These are phyloP conservation scores for Bombus difficillimus DNA, from an alignment of 1,140 invertebrate species.

Conservation along the genomic window DNA sequence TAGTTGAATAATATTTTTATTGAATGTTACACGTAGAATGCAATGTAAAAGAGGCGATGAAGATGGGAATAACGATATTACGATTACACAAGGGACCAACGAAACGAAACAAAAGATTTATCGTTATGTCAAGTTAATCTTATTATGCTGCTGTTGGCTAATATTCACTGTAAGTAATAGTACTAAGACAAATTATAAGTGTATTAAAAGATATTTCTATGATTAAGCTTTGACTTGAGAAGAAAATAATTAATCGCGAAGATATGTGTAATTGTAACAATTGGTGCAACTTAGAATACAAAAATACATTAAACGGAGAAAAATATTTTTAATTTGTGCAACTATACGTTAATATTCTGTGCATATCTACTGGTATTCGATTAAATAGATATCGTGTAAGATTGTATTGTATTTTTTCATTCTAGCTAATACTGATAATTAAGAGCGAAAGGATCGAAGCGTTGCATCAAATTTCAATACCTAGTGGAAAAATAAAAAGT, in stretches of 20 bases:
- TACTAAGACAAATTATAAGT: not conserved
- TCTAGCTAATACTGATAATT: slow-evolving; percentile 86
- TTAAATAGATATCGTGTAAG: too few relatives aligned
- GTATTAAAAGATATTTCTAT: not conserved
- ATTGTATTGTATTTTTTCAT: slow-evolving; percentile 63
- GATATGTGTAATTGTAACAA: not conserved
- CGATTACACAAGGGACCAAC: not conserved
- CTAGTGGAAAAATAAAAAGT: slow-evolving; percentile 66
- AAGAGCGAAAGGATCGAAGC: slow-evolving; percentile 86
- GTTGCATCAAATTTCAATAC: slow-evolving; percentile 85
- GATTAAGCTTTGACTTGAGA: not conserved
- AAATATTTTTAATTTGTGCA: not conserved
- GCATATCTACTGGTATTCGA: too few relatives aligned
- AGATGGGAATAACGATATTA: slow-evolving; percentile 29
- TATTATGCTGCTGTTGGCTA: slow-evolving; percentile 72
- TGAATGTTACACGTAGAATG: not conserved
- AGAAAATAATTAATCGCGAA: not conserved
- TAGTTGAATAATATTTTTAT: not conserved
- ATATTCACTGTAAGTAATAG: slow-evolving; percentile 71
- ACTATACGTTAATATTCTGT: too few relatives aligned
- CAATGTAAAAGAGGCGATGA: slow-evolving; percentile 40
- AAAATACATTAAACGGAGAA: not conserved
- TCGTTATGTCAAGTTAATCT: slow-evolving; percentile 70
- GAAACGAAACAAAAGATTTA: slow-evolving; percentile 62
- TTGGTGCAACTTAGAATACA: not conserved